phyloP scores from a whole-genome alignment of 2,797 vertebrate species.

The Chiloscyllium punctatum region DNA sequence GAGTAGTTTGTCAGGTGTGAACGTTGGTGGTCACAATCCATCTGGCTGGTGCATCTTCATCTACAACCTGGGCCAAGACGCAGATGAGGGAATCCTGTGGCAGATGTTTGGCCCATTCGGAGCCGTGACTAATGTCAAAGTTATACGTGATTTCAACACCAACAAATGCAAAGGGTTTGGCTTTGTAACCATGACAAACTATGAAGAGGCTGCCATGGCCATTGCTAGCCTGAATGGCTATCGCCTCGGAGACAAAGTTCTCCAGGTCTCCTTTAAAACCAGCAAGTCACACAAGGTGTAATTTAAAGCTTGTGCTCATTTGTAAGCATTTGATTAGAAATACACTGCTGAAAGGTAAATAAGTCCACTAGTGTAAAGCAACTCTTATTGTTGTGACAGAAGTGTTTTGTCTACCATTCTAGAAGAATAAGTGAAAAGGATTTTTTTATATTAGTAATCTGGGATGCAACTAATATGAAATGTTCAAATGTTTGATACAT shows the following conservation, averaged over 20 bases:
- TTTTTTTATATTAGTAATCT: constrained; percentile 61
- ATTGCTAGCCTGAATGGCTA: constrained; percentile 98
- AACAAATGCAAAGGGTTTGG: constrained; percentile 99
- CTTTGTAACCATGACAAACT: constrained; percentile 99
- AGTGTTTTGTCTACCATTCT: constrained; percentile 77
- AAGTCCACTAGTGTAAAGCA: constrained; percentile 72
- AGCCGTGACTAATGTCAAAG: constrained; percentile 96
- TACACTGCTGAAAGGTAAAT: constrained; percentile 54
- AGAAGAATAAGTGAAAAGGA: constrained; percentile 65
- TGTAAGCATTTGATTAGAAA: constrained; percentile 43
- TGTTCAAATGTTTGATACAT: constrained; percentile 68
- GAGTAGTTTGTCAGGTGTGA: constrained; percentile 82
- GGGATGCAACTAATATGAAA: constrained; percentile 65
- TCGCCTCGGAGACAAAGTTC: constrained; percentile 95
- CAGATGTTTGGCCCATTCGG: constrained; percentile 99
- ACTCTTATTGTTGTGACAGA: constrained; percentile 48
- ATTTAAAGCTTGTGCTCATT: constrained; percentile 58
- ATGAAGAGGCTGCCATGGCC: constrained; percentile 99
- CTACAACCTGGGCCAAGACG: constrained; percentile 97
- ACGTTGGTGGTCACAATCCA: constrained; percentile 77
- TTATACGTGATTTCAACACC: constrained; percentile 99
- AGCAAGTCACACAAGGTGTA: constrained; percentile 97
- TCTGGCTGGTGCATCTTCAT: constrained; percentile 99
- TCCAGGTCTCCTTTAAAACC: constrained; percentile 99
- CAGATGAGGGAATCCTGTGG: constrained; percentile 97